Base-by-base conservation (phyloP, 1,140 invertebrate genomes). In the Meloidogyne exigua region DNA sequence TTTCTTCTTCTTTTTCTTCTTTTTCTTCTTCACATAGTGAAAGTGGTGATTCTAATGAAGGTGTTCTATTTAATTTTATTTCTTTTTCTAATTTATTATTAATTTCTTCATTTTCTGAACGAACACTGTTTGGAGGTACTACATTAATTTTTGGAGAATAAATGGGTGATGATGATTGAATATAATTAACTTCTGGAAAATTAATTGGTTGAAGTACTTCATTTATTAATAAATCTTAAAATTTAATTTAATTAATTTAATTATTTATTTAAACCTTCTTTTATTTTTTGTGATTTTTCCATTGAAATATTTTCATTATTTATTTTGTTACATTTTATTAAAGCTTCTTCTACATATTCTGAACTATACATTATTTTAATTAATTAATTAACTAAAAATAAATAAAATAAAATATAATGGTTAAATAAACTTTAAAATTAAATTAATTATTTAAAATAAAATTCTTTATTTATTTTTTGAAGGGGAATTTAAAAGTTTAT, bases 121-220 rank as follows among this genome's bases (percentile, higher is more conserved):
- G 72, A 39, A 39, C n/a, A 62, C 57, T 73, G 15, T 73, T 73
- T 62, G 49, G 72, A 62, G 72, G 72, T 23, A 32, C 49, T 15
- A 23, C 28, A 11, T 44, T 73, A 13, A 13, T 62, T 36, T 62
- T 26, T 36, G 49, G 28, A n/a, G 57, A 32, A 32, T 12, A 64
- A 32, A 44, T 13, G 10, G 26, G 42, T 32, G 49, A 36, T 26
- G 36, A 28, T 36, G 65, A 69, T 32, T 39, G 25, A 39, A 65
- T 62, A 44, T 65, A 39, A 72, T 67, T 62, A 42, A 75, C 36
- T 75, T 75, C 64, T 68, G 28, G n/a, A 39, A 66, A 32, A 21
- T 49, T 39, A 68, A 57, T 21, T 68, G 57, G 39, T 44, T 62
- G 15, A 76, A 70, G 62, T n/a, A 69, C 68, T 21, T 39, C 32